A percentile compares a stretch with the other conserved stretches of the same genome.
These are phyloP conservation scores for Lasioglossum vierecki DNA, from an alignment of 2,888 invertebrate genomes.

Conservation along the genomic window DNA sequence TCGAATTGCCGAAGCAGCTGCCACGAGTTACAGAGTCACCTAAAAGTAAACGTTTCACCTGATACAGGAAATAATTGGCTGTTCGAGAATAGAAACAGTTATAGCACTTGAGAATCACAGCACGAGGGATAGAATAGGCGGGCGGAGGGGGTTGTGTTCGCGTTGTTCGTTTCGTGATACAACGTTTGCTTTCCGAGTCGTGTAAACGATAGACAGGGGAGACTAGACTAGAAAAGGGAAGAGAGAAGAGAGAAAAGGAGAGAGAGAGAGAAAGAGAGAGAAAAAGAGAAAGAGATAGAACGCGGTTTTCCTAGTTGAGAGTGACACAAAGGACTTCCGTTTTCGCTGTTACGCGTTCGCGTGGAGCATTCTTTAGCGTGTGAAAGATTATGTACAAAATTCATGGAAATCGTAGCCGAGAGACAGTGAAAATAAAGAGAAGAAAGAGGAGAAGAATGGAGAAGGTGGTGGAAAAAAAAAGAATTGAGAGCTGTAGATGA, in stretches of 20 bases:
- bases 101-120: conserved; percentile 59
- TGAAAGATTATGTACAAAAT: conserved; percentile 20
- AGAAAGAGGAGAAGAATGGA: neutral
- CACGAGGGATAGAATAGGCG: conserved; percentile 26
- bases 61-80: conserved; percentile 19
- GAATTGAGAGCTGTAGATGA: neutral
- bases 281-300: conserved; percentile 27
- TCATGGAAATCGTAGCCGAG: neutral
- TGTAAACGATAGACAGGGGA: conserved; percentile 47
- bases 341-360: neutral
- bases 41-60: conserved; percentile 33
- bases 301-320: conserved; percentile 19
- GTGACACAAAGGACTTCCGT: conserved; percentile 7
- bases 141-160: neutral
- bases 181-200: neutral
- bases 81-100: conserved; percentile 16
- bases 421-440: neutral
- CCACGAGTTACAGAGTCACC: conserved; percentile 38
- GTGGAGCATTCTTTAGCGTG: conserved; percentile 11
- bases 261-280: conserved; percentile 10
- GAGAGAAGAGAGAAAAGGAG: neutral
- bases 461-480: neutral
- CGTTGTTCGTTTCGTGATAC: conserved; percentile 9
- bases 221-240: conserved; percentile 60
- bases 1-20: conserved; percentile 27